Evolutionary conservation across 2,113 vertebrate genomes (phyloP), one percentile per base, ranked within the genome.

Genomic region (Protobothrops flavoviridis): DNA sequence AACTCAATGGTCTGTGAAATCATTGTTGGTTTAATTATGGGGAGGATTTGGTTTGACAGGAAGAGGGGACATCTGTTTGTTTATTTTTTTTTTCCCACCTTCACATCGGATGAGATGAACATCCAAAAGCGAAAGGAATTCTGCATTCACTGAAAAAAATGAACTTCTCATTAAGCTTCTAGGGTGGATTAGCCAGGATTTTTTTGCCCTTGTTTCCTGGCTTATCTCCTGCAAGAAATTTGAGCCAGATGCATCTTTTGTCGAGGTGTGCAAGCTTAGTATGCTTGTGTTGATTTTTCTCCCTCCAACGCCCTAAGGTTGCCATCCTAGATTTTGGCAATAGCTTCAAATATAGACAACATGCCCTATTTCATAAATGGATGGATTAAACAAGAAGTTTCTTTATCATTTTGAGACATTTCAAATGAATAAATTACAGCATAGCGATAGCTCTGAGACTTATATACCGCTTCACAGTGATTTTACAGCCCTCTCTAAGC

Each of bases 91-190:
- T 93, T 0, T 0, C 50, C 2, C 21, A 5, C 91, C 85, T 94
- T 94, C 24, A 4, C 50, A 93, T 96, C 94, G 17, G 85, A 96
- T 94, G 93, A 97, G 96, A 91, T 94, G 96, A 95, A 81, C 93
- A 95, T 97, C 95, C 90, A 5, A 90, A 93, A 11, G 93, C 93
- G 39, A 95, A 96, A 96, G 61, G 91, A 94, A 52, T 90, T 95
- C 13, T 94, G 61, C 93, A 93, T 94, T 93, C 93, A 5, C 95
- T 95, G 69, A 50, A 50, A 50, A 74, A 96, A 95, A 96, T 96
- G 96, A 97, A 97, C 13, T 97, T 94, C 97, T 94, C 93, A 33
- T 94, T 50, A 95, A 94, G 91, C 93, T 97, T 97, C 92, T 95
- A 94, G 45, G 93, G 95, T 6, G 94, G 93, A 96, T 96, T 94